Evolutionary conservation across 2,797 vertebrate genomes (phyloP).

Genomic region (Phrynocephalus guinanensis): DNA sequence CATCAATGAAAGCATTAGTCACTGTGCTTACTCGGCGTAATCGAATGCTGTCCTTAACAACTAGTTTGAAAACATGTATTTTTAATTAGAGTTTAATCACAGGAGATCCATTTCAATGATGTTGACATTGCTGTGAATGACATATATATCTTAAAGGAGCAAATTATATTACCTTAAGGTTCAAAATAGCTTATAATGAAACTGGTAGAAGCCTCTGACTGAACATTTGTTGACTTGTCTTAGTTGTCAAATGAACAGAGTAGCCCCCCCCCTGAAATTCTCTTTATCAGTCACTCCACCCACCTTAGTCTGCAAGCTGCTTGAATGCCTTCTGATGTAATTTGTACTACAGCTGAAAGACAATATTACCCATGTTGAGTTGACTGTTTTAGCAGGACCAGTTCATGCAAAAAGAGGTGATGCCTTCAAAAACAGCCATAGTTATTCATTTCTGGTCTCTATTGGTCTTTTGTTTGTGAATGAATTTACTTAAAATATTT

Average conservation of each 20-base stretch:
- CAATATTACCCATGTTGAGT: neutral
- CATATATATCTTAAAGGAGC: neutral
- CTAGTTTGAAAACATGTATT: slow-evolving; percentile 27
- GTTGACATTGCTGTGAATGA: neutral
- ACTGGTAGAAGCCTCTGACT: neutral
- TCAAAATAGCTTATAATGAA: neutral
- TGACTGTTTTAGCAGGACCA: neutral
- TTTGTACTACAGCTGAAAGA: neutral
- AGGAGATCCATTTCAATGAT: neutral
- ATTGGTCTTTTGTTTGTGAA: too few relatives aligned
- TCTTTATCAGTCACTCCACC: too few relatives aligned
- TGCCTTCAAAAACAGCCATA: too few relatives aligned
- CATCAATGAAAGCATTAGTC: slow-evolving; percentile 28
- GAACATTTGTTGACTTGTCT: neutral
- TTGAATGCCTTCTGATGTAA: neutral
- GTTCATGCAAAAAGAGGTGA: too few relatives aligned
- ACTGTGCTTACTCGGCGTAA: neutral
- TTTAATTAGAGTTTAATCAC: slow-evolving; percentile 36
- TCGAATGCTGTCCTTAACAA: slow-evolving; percentile 11
- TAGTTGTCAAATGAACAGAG: too few relatives aligned
- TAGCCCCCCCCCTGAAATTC: too few relatives aligned
- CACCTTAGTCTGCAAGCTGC: too few relatives aligned
- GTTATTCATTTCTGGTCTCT: too few relatives aligned
- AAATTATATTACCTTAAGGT: neutral
- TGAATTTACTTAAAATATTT: too few relatives aligned